Conservation (phyloP, 92 coral and sea anemone genomes). For the Isaurus tuberculatus region DNA sequence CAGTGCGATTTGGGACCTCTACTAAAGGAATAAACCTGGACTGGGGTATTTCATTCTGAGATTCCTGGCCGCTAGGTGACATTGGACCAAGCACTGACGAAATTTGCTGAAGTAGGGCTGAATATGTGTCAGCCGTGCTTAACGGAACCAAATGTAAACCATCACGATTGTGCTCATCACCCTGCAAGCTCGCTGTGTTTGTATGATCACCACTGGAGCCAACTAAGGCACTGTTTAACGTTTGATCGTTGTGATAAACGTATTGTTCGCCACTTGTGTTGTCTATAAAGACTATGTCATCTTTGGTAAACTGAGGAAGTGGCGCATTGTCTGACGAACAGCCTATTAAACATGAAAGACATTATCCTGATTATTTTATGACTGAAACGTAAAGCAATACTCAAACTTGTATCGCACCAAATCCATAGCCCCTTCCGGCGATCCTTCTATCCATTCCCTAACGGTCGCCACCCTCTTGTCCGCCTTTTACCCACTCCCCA, state of each 20-base stretch:
- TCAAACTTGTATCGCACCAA: not conserved
- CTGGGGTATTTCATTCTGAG: conserved; percentile 11
- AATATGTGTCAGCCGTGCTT: conserved; percentile 23
- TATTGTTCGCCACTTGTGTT: not conserved
- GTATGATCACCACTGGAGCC: not conserved
- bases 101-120: conserved; percentile 38
- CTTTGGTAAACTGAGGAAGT: not conserved
- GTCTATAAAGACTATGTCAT: not conserved
- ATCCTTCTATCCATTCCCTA: no score
- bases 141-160: conserved; percentile 17
- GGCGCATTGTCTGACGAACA: conserved; percentile 4
- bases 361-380: not conserved
- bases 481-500: no score
- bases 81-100: conserved; percentile 33
- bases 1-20: conserved; percentile 18
- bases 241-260: not conserved
- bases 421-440: no score
- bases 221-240: conserved; percentile 24
- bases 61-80: conserved; percentile 28
- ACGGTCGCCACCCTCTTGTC: no score
- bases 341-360: not conserved
- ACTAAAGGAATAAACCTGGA: conserved; percentile 12
- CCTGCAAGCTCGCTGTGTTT: not conserved
- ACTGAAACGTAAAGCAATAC: not conserved
- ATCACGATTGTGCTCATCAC: not conserved